Evolutionary conservation across 2,797 vertebrate genomes (phyloP), one percentile per base, ranked within the genome.

Genomic region (Schizopygopsis pylzovi): DNA sequence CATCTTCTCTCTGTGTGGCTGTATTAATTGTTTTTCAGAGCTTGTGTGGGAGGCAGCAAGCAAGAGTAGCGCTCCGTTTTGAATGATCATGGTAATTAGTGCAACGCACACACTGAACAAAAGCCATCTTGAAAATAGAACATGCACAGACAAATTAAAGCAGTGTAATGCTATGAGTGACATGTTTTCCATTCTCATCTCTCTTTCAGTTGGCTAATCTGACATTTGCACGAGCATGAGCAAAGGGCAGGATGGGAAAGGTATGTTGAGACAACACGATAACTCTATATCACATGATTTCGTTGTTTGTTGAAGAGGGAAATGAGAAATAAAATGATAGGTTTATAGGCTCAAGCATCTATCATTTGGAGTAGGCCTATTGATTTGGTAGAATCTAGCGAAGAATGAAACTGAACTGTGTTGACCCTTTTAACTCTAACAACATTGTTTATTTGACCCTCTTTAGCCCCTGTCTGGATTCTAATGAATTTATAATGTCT

Each of bases 11-110:
- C 67, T 85, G 81, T 87, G 65, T 84, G 87, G 52, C 68, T 65
- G 83, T 80, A 28, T 73, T 72, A 84, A 84, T 88, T 89, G 82
- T 91, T 89, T 83, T 85, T 71, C 43, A 73, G 84, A 47, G 56
- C 73, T 81, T 37, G 84, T 84, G 86, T 90, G 83, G 90, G 88
- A 89, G 88, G 87, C 85, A 79, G 88, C 80, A 76, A 86, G 80
- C 86, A 86, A 54, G 81, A 89, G 87, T 77, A 33, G 84, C 67
- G 82, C 90, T 88, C 73, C 73, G 87, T 85, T 83, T 84, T 89
- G 91, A 89, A 86, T 88, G 91, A 90, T 91, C 89, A 89, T 84
- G 88, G 91, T 86, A 91, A 91, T 91, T 91, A 91, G 81, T 87
- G 67, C 77, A 77, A 83, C 84, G 67, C 86, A 87, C 77, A 84